These are phyloP conservation scores for Anastrepha obliqua DNA, from an alignment of 1,140 invertebrate species.

Conservation along the genomic window DNA sequence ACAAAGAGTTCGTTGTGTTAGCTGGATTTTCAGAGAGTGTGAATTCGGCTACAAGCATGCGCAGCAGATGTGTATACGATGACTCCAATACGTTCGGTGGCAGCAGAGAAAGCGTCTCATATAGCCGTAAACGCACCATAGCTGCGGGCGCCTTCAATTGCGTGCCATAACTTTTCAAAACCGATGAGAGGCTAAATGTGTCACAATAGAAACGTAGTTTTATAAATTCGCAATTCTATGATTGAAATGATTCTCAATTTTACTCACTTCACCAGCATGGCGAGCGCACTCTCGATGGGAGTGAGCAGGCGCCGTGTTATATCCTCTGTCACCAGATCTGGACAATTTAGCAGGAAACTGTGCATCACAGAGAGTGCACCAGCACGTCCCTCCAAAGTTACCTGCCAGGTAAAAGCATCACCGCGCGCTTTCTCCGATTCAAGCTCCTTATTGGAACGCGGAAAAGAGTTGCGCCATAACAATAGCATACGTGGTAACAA, in stretches of 20 bases:
- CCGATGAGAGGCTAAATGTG: slow-evolving; percentile 82
- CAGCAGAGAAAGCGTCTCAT: slow-evolving; percentile 90
- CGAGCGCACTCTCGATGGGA: slow-evolving; percentile 94
- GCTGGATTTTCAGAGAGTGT: slow-evolving; percentile 95
- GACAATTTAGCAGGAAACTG: slow-evolving; percentile 93
- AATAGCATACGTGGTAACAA: slow-evolving; percentile 93
- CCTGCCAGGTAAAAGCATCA: slow-evolving; percentile 99
- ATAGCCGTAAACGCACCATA: slow-evolving; percentile 92
- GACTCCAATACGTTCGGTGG: slow-evolving; percentile 89
- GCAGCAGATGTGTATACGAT: slow-evolving; percentile 89
- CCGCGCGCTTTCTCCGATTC: slow-evolving; percentile 98
- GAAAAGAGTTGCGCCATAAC: slow-evolving; percentile 98
- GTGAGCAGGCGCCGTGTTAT: slow-evolving; percentile 90
- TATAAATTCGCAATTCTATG: not conserved
- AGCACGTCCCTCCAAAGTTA: slow-evolving; percentile 95
- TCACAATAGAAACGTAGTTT: slow-evolving; percentile 24
- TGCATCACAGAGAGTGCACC: slow-evolving; percentile 97
- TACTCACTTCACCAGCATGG: slow-evolving; percentile 93
- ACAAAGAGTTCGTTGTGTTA: slow-evolving; percentile 93
- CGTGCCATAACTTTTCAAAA: slow-evolving; percentile 94
- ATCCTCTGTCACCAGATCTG: slow-evolving; percentile 93
- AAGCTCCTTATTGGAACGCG: slow-evolving; percentile 94
- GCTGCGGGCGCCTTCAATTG: slow-evolving; percentile 95
- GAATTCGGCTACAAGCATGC: slow-evolving; percentile 97
- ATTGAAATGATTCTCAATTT: slow-evolving; percentile 51